phyloP scores from a whole-genome alignment of 2,888 invertebrate species.

The Plutella xylostella region DNA sequence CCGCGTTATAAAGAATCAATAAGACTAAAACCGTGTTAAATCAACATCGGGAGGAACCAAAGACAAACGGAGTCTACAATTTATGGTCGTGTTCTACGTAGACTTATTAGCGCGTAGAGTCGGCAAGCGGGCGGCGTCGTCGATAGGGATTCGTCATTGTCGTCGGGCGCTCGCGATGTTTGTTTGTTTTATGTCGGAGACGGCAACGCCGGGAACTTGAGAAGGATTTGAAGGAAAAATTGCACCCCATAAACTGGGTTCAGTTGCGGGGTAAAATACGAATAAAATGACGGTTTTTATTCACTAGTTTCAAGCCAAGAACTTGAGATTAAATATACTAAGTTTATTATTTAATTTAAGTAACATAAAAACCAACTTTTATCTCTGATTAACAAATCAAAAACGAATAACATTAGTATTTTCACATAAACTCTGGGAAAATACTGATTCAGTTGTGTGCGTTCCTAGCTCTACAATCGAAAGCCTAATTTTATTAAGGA shows the following conservation, averaged over 20 bases:
- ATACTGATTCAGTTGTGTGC: neutral
- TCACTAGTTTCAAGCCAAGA: neutral
- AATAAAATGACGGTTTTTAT: too few relatives aligned
- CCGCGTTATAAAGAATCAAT: constrained; percentile 67
- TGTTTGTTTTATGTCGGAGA: neutral
- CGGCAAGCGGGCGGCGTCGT: constrained; percentile 40
- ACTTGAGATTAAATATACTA: neutral
- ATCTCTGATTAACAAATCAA: too few relatives aligned
- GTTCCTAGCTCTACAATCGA: constrained; percentile 33
- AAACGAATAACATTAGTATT: neutral
- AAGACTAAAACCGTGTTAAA: constrained; percentile 69
- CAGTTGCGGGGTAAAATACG: neutral
- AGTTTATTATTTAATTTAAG: neutral
- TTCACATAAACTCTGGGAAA: neutral
- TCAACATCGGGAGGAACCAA: constrained; percentile 64
- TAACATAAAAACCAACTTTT: neutral
- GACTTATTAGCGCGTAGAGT: constrained; percentile 28
- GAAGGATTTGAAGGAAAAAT: neutral
- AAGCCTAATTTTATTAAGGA: constrained; percentile 69
- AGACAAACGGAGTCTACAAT: constrained; percentile 66
- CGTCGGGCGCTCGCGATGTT: neutral
- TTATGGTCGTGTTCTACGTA: constrained; percentile 43
- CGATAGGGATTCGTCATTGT: constrained; percentile 18
- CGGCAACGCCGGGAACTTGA: neutral
- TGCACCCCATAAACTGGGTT: neutral